Conservation (phyloP, 2,888 invertebrate species). For the Lasioglossum pauxillum region DNA sequence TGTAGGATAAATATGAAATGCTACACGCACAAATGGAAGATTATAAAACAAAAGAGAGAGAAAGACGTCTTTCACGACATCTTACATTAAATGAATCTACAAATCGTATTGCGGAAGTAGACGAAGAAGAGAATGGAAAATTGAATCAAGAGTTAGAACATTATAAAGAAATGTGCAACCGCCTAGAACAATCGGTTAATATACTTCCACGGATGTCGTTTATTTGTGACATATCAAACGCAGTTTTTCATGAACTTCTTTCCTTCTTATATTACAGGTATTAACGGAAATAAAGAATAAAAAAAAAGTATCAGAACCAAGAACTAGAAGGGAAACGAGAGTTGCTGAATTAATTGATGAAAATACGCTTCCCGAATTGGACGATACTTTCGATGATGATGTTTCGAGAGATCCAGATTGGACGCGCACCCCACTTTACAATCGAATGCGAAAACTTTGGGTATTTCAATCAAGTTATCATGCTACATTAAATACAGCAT, state of each 20-base stretch:
- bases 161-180: no score
- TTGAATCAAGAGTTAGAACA: no score
- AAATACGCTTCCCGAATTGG: conserved; percentile 43
- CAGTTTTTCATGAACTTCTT: no score
- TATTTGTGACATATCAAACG: no score
- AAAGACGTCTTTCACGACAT: no score
- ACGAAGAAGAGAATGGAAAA: conserved; percentile 63
- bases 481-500: background rate
- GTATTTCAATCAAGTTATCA: conserved; percentile 62
- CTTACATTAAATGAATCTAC: no score
- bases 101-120: conserved; percentile 85
- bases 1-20: no score
- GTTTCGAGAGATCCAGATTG: conserved; percentile 88
- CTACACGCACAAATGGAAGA: no score
- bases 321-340: background rate
- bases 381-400: conserved; percentile 81
- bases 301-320: background rate
- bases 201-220: no score
- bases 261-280: no score
- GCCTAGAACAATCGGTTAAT: no score
- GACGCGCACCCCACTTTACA: conserved; percentile 88
- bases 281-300: background rate
- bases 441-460: conserved; percentile 81
- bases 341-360: conserved; percentile 17
- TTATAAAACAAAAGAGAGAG: no score